Evolutionary conservation across 2,888 invertebrate species (phyloP), one percentile per base, ranked within the genome.

Genomic region (Drosophila histrio): DNA sequence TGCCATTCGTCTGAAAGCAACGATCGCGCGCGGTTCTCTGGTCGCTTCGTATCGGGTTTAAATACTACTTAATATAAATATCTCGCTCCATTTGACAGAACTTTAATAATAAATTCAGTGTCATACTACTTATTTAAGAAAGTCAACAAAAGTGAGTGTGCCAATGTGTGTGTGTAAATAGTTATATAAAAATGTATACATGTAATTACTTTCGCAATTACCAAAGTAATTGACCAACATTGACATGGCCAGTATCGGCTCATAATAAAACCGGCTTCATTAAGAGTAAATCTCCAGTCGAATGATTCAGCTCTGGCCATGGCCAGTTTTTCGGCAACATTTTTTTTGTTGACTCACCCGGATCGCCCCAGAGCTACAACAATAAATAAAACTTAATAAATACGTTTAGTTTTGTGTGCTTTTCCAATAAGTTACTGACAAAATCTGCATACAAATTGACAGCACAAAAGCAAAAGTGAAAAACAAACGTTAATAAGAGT

Each of bases 1-100:
- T 36, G 57, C 70, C 82, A 88, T 87, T 89, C 87, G 87, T 77
- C 78, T 77, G 69, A 77, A 87, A 82, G 83, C 85, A 80, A 77
- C 82, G 85, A 85, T 77, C 89, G 89, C 79, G 88, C 62, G 69
- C 89, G 82, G 88, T 81, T 73, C 62, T 74, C 72, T 70, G 39
- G 3, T 26, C 17, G 32, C 32, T 58, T 44, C 32, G 26, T 32
- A 32, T 52, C 49, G 52, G n/a, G 50, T 32, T 30, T 28, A 15
- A 38, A 30, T n/a, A 53, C 5, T 13, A 50, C 3, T 19, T 1
- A 17, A 1, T 11, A 7, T 9, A 21, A 7, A 38, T 32, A 22
- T 41, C 21, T 44, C 66, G 59, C 69, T 69, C 22, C 70, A 49
- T 8, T 72, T 32, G 9, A 19, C 9, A 53, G 46, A 62, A 74